A percentile compares a stretch with the other conserved stretches of the same genome.
Conservation (phyloP, 2,888 invertebrate species). For the Mesorhabditis spiculigera region DNA sequence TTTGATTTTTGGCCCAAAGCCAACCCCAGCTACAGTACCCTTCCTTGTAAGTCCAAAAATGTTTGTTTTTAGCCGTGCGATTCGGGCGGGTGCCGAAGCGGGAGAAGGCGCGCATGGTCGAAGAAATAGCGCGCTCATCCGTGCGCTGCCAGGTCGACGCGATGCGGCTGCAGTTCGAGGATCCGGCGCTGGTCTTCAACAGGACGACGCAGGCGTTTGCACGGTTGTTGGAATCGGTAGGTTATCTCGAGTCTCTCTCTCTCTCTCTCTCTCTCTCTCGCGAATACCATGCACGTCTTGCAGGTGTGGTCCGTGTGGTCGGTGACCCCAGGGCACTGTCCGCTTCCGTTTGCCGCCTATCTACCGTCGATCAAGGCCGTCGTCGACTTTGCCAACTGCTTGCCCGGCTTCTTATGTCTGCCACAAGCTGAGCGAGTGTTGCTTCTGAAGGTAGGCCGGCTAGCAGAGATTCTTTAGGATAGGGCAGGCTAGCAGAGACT, state of each 20-base stretch:
- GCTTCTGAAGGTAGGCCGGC: conserved; percentile 71
- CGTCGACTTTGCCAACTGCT: conserved; percentile 93
- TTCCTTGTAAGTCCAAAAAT: not conserved
- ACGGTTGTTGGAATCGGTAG: conserved; percentile 1
- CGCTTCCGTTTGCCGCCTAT: conserved; percentile 64
- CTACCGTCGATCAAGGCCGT: conserved; percentile 80
- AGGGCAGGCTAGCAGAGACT: not conserved
- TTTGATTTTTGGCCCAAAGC: not conserved
- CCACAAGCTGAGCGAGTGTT: conserved; percentile 96
- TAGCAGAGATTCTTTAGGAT: conserved; percentile 4
- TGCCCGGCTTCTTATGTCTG: conserved; percentile 90
- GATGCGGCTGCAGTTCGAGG: conserved; percentile 85
- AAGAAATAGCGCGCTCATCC: conserved; percentile 77
- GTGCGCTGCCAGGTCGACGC: conserved; percentile 66
- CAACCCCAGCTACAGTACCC: too few relatives aligned
- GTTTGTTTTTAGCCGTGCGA: conserved; percentile 81
- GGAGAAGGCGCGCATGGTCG: conserved; percentile 96
- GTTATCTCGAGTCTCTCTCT: not conserved
- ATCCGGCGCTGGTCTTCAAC: conserved; percentile 63
- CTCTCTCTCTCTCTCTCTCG: not conserved
- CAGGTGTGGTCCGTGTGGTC: conserved; percentile 9
- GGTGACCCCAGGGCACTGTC: conserved; percentile 26
- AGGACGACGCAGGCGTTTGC: conserved; percentile 74
- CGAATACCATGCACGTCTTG: not conserved
- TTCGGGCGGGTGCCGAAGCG: conserved; percentile 99